phyloP scores from a whole-genome alignment of 2,888 invertebrate genomes.

The Salticus scenicus region DNA sequence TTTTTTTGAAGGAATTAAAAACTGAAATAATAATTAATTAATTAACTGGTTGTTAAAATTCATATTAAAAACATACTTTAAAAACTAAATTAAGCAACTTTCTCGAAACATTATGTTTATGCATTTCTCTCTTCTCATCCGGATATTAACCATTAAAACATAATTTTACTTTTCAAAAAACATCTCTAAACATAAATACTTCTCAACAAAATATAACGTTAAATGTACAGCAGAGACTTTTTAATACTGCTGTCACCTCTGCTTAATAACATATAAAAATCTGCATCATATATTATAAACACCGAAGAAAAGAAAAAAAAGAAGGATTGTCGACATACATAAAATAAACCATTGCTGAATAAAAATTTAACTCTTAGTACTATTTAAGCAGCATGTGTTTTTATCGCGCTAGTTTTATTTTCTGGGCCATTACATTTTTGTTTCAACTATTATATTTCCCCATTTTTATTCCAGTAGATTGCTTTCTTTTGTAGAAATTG shows the following conservation, averaged over 20 bases:
- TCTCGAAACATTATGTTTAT: too few relatives aligned
- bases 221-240: too few relatives aligned
- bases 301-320: not conserved
- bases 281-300: not conserved
- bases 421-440: constrained; percentile 25
- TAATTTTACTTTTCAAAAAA: too few relatives aligned
- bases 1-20: too few relatives aligned
- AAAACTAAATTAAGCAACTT: too few relatives aligned
- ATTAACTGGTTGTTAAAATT: too few relatives aligned
- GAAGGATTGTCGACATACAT: not conserved
- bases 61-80: too few relatives aligned
- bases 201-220: too few relatives aligned
- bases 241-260: not conserved
- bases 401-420: constrained; percentile 52
- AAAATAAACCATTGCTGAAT: not conserved
- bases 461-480: constrained; percentile 33
- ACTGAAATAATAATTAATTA: too few relatives aligned
- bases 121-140: too few relatives aligned
- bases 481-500: constrained; percentile 35
- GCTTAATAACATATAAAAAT: not conserved
- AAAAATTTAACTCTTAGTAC: constrained; percentile 56
- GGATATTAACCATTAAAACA: not conserved
- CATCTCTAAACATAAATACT: too few relatives aligned
- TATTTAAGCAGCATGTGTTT: constrained; percentile 36
- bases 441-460: constrained; percentile 10